Base-by-base conservation (phyloP, 23 tunicate genomes). In the Oikopleura dioica region DNA sequence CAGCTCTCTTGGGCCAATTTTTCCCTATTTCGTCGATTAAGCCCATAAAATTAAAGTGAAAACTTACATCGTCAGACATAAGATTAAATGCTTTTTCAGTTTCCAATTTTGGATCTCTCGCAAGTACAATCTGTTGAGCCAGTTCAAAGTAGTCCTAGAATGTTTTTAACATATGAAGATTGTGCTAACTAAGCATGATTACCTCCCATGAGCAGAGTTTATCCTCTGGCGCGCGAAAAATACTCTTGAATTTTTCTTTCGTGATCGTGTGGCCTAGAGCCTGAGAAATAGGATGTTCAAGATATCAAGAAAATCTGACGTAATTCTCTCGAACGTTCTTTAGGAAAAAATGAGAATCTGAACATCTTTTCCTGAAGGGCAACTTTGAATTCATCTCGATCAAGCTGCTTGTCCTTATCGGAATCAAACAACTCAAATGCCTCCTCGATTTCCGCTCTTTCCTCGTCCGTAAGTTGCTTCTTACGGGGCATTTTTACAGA, bases 381-480 rank as follows among this genome's bases (percentile, higher is more conserved):
- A 44, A 84, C 97, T 76, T 91, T 91, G 37, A 91, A 59, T 68
- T 91, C 97, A 78, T 91, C 92, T 59, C 85, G 85, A 81, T 91
- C 87, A 36, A 91, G 85, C 36, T 59, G 67, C 38, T 85, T 75
- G 50, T 91, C 97, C 36, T 91, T 85, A 63, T 91, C 97, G 0
- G 97, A 80, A 68, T 91, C 97, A 80, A 91, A 91, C 75, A 91
- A 76, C 77, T 91, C 97, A 80, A 91, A 91, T 37, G 97, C 95
- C 80, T 91, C 97, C 75, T 91, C 85, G n/a, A 91, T 91, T 82
- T 91, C 97, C 59, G 85, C 84, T 67, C 85, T 91, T 51, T 91
- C 92, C 59, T 91, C 97, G 24, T 78, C 83, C 26, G 97, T 63
- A n/a, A 91, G 68, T 68, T 91, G 55, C 16, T 16, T 9, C 16